Base-by-base conservation (phyloP, 2,797 vertebrate genomes). In the Rhinella marina region DNA sequence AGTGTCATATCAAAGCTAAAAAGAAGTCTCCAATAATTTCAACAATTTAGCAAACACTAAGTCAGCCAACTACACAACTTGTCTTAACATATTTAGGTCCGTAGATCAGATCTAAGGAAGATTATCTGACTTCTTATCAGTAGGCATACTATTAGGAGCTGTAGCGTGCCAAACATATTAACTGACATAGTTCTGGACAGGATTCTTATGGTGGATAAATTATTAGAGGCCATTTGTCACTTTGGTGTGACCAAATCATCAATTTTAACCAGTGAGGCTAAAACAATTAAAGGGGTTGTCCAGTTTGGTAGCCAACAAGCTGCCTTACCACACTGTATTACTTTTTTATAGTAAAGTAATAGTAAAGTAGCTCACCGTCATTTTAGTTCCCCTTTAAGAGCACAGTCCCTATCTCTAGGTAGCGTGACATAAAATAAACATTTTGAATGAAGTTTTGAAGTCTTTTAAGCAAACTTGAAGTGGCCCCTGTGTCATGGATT, bases 351-450 rank as follows among this genome's bases (percentile, higher is more conserved):
- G 25, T 27, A 7, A 0, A 29, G 27, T 16, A 66, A 66, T 66
- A 27, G 27, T 5, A 61, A 7, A 61, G 9, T 61, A 61, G 6
- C 23, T 61, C 19, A 61, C 16, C 19, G 21, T 3, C 12, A 1
- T 68, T 16, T 2, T 3, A 3, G 7, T 27, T 29, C 16, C 27
- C 4, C 27, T 23, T 62, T 21, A 23, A 23, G 59, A 25, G 21
- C 62, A 25, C 62, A 64, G 62, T 25, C 12, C 62, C n/a, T 7
- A 23, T 52, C 73, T 52, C 11, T n/a, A 50, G 19, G 73, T 62
- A 62, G 29, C 62, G 41, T 82, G 81, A 82, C 48, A 25, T 17
- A 52, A 3, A 68, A 5, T 82, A 82, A 82, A 66, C 61, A 82
- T 25, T 25, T 5, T 23, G 8, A 82, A 48, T 27, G n/a, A 82